Evolutionary conservation across 2,113 vertebrate species (phyloP), one percentile per base, ranked within the genome.

Genomic region (Oreochromis niloticus): DNA sequence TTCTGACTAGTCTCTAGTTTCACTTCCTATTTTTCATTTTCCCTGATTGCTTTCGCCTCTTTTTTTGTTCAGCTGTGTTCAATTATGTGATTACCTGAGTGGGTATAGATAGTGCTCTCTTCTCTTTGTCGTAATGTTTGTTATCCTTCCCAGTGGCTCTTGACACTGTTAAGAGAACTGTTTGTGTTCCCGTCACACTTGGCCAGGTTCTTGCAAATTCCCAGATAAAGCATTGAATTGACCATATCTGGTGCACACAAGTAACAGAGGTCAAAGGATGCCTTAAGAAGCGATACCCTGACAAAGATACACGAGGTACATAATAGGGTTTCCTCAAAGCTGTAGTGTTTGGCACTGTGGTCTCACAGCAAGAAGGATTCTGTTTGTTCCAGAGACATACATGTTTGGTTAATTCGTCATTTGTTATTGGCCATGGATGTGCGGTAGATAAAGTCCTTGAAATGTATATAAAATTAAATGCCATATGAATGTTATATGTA

Each of bases 181-280:
- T 4, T 71, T 71, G 66, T 43, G 39, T 16, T 27, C 12, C 13
- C 6, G 12, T 24, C 66, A 43, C 0, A 1, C 9, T 9, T 43
- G 43, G 36, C 1, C 0, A 43, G 39, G 66, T 9, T 43, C 39
- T 13, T 24, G 3, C 39, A 66, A 39, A 66, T 39, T 63, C 59
- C 59, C 9, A 63, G 17, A 63, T 63, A 63, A 36, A 63, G 59
- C 32, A 43, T 16, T 3, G 12, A 71, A 0, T n/a, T 43, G 39
- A 7, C 34, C 11, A 22, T 68, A 68, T 22, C 4, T 68, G 4
- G 6, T 5, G 6, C 34, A 13, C 19, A n/a, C n/a, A 68, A 68
- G 7, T n/a, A 68, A 22, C 6, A 68, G 3, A 41, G 11, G 34
- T 66, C 34, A 63, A 34, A 63, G 19, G 63, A 13, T 68, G 11